Percentiles rank a stretch among this genome's conserved stretches.
Conservation (phyloP, 2,888 invertebrate genomes). For the Oasisia sp. region DNA sequence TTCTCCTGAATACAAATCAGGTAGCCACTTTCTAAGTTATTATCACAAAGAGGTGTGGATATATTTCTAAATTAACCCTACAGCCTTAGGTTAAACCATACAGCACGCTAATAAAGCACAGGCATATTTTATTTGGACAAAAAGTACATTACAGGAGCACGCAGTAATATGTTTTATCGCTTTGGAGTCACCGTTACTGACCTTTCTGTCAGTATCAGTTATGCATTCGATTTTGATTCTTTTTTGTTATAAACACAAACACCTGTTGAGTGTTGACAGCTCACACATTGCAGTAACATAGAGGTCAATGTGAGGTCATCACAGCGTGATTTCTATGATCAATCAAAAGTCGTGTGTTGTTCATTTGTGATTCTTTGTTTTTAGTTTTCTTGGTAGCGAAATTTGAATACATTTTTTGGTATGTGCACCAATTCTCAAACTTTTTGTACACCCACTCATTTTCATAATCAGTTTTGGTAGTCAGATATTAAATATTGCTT, state of each 20-base stretch:
- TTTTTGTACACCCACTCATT: neutral
- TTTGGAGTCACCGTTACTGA: neutral
- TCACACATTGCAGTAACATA: neutral
- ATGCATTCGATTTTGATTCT: neutral
- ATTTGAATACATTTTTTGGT: neutral
- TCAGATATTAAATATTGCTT: too few species aligned
- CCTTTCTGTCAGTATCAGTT: slow-evolving; percentile 5
- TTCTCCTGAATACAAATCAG: too few species aligned
- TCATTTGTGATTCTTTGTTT: neutral
- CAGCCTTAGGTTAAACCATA: too few species aligned
- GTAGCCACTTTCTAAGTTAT: too few species aligned
- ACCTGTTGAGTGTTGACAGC: neutral
- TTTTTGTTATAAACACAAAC: neutral
- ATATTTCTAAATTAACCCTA: too few species aligned
- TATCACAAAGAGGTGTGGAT: too few species aligned
- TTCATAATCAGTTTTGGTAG: too few species aligned
- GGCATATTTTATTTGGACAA: too few species aligned
- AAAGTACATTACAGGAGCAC: too few species aligned
- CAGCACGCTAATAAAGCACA: neutral
- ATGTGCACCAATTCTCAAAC: neutral
- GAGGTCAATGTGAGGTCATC: neutral
- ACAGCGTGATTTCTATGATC: neutral
- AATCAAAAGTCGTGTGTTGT: neutral
- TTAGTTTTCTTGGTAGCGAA: neutral
- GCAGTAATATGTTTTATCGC: neutral